A percentile compares a stretch with the other conserved stretches of the same genome.
phyloP scores from a whole-genome alignment of 30 jellyfish, hydroid and myxozoan genomes.

The Phacellophora camtschatica region DNA sequence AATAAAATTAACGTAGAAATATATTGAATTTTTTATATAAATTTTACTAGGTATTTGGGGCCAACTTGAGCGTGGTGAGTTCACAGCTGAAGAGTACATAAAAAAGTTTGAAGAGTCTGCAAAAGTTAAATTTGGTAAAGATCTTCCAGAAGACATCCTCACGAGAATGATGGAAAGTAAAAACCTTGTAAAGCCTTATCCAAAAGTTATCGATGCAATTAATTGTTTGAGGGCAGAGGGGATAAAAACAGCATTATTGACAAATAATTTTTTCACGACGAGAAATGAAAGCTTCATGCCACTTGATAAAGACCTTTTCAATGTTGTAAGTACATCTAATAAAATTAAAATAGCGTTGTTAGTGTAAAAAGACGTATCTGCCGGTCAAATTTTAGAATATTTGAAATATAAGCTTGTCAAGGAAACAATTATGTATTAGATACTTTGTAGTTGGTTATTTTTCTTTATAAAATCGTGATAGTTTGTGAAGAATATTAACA shows the following conservation, averaged over 20 bases:
- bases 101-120: conserved; percentile 43
- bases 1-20: no score
- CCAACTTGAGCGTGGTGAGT: conserved; percentile 77
- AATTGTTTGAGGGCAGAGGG: conserved; percentile 74
- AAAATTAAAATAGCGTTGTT: no score
- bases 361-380: no score
- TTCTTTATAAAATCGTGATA: no score
- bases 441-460: no score
- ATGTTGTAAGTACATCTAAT: conserved; percentile 82
- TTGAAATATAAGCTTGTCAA: no score
- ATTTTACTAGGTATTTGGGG: conserved; percentile 72
- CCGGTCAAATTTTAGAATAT: no score
- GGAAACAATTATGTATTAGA: no score
- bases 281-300: conserved; percentile 25
- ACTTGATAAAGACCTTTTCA: conserved; percentile 58
- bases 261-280: conserved; percentile 61
- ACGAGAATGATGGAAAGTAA: not conserved
- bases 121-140: conserved; percentile 34
- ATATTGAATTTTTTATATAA: no score
- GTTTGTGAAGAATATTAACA: no score
- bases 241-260: conserved; percentile 76
- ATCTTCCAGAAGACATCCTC: conserved; percentile 65
- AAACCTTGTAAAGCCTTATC: conserved; percentile 38
- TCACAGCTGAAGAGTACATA: conserved; percentile 56
- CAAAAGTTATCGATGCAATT: conserved; percentile 76